phyloP scores from a whole-genome alignment of 92 coral and sea anemone species.

The Epizoanthus scotinus region DNA sequence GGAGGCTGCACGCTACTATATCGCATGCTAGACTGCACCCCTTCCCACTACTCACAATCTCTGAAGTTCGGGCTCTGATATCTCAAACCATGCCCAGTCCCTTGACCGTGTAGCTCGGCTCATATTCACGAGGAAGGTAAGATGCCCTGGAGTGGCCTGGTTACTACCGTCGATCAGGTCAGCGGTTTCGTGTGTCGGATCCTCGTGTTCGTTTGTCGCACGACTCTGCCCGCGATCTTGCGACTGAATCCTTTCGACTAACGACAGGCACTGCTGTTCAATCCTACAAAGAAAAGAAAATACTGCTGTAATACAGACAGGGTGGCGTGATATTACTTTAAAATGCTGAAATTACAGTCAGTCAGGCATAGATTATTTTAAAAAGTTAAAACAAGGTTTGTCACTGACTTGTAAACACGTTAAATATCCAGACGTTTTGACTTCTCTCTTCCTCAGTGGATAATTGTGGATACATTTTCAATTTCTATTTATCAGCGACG shows the following conservation, averaged over 20 bases:
- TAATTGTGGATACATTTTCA: too few relatives aligned
- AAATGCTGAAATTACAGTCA: too few relatives aligned
- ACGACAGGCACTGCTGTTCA: conserved; percentile 70
- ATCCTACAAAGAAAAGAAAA: conserved; percentile 45
- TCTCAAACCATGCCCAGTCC: conserved; percentile 98
- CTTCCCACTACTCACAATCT: conserved; percentile 59
- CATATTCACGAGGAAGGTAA: conserved; percentile 80
- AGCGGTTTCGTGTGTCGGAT: conserved; percentile 41
- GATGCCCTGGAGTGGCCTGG: conserved; percentile 69
- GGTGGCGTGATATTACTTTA: too few relatives aligned
- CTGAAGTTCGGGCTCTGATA: conserved; percentile 78
- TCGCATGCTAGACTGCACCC: not conserved
- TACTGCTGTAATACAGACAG: not conserved
- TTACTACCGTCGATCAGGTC: conserved; percentile 51
- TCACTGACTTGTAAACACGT: too few relatives aligned
- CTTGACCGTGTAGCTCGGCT: conserved; percentile 91
- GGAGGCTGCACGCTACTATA: too few relatives aligned
- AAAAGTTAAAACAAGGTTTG: too few relatives aligned
- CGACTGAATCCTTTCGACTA: conserved; percentile 64
- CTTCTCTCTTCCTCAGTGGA: too few relatives aligned
- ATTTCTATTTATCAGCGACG: too few relatives aligned
- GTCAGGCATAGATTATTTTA: too few relatives aligned
- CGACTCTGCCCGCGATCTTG: conserved; percentile 41
- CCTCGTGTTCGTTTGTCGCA: conserved; percentile 28
- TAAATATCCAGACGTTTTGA: too few relatives aligned